These are phyloP conservation scores for Ametastegia equiseti DNA, from an alignment of 2,888 invertebrate species.

Conservation along the genomic window DNA sequence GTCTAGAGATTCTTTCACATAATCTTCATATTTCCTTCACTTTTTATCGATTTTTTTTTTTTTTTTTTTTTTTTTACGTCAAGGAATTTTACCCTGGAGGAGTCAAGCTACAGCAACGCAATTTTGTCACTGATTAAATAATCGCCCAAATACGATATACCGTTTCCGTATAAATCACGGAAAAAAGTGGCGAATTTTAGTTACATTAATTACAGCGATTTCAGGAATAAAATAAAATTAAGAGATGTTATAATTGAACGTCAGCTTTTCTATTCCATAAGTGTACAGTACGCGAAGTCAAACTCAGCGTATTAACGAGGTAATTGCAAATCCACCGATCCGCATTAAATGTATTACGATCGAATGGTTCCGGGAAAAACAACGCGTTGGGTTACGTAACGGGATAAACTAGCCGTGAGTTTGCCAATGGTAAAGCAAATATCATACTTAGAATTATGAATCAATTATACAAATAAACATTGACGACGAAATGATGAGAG, in stretches of 20 bases:
- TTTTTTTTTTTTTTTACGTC: neutral
- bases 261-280: no score
- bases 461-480: neutral
- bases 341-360: neutral
- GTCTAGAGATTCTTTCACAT: neutral
- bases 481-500: neutral
- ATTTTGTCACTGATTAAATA: no score
- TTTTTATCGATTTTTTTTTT: no score
- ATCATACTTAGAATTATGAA: neutral
- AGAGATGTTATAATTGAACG: no score
- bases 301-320: neutral
- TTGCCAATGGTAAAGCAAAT: neutral
- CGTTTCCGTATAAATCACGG: no score
- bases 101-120: no score
- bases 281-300: no score
- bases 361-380: neutral
- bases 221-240: no score
- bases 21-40: neutral
- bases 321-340: constrained; percentile 17
- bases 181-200: no score
- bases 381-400: neutral
- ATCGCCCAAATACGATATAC: no score
- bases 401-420: neutral
- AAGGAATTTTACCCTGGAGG: neutral
- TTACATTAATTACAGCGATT: no score